These are phyloP conservation scores for Capreolus pygargus DNA, from an alignment of 2,113 vertebrate species.

Conservation along the genomic window DNA sequence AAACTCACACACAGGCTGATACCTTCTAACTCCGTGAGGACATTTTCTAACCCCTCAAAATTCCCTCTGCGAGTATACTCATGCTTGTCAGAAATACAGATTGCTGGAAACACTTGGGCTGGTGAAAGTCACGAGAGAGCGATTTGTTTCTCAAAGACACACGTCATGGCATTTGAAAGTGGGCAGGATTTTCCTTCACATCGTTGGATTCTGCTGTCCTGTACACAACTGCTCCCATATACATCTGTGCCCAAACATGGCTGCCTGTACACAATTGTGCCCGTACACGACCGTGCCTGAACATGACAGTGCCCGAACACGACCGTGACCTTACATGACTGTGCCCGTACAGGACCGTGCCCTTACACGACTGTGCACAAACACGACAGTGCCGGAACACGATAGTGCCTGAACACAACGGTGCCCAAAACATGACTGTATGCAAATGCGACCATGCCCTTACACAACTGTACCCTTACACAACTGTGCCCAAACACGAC, in stretches of 20 bases:
- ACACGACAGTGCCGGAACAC: fast-evolving
- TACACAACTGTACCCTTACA: neutral
- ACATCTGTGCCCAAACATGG: neutral
- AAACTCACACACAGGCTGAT: fast-evolving
- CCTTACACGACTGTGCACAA: too few relatives aligned
- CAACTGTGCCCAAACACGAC: fast-evolving
- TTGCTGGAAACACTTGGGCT: neutral
- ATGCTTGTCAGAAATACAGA: neutral
- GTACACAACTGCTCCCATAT: fast-evolving
- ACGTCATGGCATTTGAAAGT: fast-evolving
- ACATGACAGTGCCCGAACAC: fast-evolving
- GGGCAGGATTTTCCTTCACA: neutral
- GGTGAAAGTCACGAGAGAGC: fast-evolving
- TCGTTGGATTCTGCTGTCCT: neutral
- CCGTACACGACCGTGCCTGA: fast-evolving
- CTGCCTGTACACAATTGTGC: too few relatives aligned
- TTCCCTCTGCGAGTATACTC: fast-evolving
- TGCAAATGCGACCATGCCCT: too few relatives aligned
- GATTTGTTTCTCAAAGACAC: too few relatives aligned
- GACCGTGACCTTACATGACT: too few relatives aligned
- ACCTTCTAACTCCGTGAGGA: neutral
- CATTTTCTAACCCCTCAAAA: neutral
- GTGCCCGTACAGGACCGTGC: too few relatives aligned
- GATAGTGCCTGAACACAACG: fast-evolving
- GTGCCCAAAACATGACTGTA: too few relatives aligned